Evolutionary conservation across 2,797 vertebrate genomes (phyloP), one percentile per base, ranked within the genome.

Genomic region (Xiphophorus birchmanni): DNA sequence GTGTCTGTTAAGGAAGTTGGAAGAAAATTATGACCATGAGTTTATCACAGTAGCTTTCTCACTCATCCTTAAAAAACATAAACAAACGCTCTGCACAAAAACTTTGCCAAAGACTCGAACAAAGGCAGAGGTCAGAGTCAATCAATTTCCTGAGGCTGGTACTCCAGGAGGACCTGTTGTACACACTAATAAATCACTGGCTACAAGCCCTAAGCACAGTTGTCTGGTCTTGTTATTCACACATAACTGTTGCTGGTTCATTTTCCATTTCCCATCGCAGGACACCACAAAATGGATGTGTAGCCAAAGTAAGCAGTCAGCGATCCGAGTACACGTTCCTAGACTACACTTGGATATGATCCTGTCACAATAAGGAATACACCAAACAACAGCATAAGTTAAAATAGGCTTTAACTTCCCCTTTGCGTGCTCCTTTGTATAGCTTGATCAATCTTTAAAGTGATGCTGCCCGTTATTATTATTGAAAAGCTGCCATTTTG

Each of bases 121-220:
- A 77, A 74, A 80, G n/a, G 54, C 80, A 78, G 83, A 89, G 92
- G 89, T 90, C 90, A 86, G 75, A 88, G 87, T 79, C 87, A 81
- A 91, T 93, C 83, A 75, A 91, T 92, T 86, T 86, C 79, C 69
- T 88, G 78, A 74, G 80, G 81, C 80, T 79, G 81, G 75, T 83
- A 32, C 71, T 83, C 83, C 69, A 54, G 72, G 74, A 86, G 86
- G 76, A 89, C 74, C 79, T 63, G 83, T 79, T 74, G 78, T 80
- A 82, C 32, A 42, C 85, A 87, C 84, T 80, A 88, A 91, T 94
- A 92, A 90, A 93, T 93, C 86, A 85, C 75, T 10, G 74, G 86
- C 77, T 90, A 86, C 91, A 83, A 86, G 80, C 84, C 74, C 74
- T 84, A 73, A 71, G 82, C 80, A 50, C 58, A 71, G 82, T 82